These are phyloP conservation scores for Drosophila antonietae DNA, from an alignment of 2,888 invertebrate species.

Conservation along the genomic window DNA sequence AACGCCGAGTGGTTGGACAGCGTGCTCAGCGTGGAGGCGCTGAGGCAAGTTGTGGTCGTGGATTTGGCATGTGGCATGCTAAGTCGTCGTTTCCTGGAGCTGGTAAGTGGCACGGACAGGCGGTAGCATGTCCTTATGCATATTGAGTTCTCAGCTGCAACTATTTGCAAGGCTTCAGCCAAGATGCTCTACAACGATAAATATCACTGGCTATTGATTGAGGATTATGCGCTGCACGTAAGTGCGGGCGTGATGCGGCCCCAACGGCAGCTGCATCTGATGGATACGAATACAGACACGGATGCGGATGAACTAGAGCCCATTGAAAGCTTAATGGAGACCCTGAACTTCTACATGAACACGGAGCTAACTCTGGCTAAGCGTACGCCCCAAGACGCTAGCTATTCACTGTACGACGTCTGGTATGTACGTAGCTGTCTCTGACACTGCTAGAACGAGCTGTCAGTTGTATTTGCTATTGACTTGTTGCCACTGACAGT, in stretches of 20 bases:
- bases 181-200: constrained; percentile 84
- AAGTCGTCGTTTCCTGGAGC: constrained; percentile 81
- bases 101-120: constrained; percentile 75
- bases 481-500: constrained; percentile 45
- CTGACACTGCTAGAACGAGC: constrained; percentile 11
- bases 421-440: constrained; percentile 80
- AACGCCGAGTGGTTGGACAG: constrained; percentile 72
- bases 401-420: constrained; percentile 81
- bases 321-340: constrained; percentile 83
- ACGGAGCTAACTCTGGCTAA: constrained; percentile 84
- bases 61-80: constrained; percentile 82
- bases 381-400: constrained; percentile 50
- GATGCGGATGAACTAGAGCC: constrained; percentile 66
- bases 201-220: constrained; percentile 85
- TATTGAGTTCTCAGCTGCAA: constrained; percentile 51
- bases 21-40: constrained; percentile 74
- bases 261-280: constrained; percentile 42
- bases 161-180: constrained; percentile 82
- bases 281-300: constrained; percentile 30
- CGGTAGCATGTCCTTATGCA: constrained; percentile 34
- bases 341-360: constrained; percentile 84
- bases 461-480: constrained; percentile 33
- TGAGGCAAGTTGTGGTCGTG: constrained; percentile 82
- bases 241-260: constrained; percentile 29
- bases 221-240: constrained; percentile 81